These are phyloP conservation scores for Rhinolophus sinicus DNA, from an alignment of 2,113 vertebrate genomes.

Conservation along the genomic window DNA sequence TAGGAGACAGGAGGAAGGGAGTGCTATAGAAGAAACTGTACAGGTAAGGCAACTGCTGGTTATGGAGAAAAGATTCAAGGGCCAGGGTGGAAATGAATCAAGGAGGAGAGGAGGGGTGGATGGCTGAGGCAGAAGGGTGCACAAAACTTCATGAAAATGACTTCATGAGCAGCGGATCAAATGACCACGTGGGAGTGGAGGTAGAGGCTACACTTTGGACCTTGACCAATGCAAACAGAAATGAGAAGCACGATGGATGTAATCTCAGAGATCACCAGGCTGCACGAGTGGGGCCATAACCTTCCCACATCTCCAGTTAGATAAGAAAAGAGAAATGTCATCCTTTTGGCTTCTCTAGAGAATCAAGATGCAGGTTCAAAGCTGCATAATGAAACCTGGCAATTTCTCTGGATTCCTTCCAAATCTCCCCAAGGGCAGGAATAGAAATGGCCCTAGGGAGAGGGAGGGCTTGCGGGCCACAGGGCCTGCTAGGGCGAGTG, in stretches of 20 bases:
- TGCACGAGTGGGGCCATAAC: not conserved
- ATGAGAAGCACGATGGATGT: not conserved
- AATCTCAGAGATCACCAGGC: not conserved
- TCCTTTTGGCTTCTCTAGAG: conserved; percentile 21
- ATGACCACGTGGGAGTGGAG: not conserved
- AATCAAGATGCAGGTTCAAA: conserved; percentile 12
- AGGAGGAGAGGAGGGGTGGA: not conserved
- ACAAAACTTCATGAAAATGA: not conserved
- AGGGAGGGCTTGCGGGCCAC: not conserved
- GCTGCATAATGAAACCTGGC: conserved; percentile 42
- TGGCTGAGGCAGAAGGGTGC: not conserved
- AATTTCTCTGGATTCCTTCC: conserved; percentile 39
- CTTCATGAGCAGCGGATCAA: not conserved
- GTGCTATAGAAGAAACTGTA: not conserved
- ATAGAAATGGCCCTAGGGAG: not conserved
- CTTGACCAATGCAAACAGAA: not conserved
- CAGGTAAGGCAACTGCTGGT: not conserved
- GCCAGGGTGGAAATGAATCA: not conserved
- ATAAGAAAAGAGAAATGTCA: conserved; percentile 38
- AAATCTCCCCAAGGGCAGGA: not conserved
- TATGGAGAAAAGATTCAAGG: not conserved
- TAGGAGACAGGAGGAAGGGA: not conserved
- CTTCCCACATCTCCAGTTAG: not conserved
- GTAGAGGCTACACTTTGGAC: not conserved
- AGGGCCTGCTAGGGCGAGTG: not conserved